These are phyloP conservation scores for Rugalucina vietnamica DNA, from an alignment of 2,888 invertebrate genomes.

Conservation along the genomic window DNA sequence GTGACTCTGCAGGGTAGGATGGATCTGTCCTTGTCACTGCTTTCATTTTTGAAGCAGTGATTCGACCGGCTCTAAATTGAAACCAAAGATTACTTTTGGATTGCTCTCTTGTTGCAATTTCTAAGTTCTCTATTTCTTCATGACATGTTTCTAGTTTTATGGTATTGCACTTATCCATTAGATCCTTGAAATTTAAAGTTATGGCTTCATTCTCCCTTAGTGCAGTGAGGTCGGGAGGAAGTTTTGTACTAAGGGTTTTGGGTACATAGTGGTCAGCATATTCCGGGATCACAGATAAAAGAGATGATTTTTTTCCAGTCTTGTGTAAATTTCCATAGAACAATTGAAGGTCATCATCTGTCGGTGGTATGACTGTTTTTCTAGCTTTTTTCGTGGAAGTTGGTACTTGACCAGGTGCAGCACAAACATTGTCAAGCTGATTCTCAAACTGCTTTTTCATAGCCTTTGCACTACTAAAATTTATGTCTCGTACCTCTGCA, in stretches of 20 bases:
- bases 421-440: neutral
- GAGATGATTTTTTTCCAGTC: neutral
- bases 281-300: constrained; percentile 1
- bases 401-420: neutral
- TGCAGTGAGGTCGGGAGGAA: neutral
- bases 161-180: neutral
- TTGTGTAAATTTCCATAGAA: constrained; percentile 5
- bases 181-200: neutral
- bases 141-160: neutral
- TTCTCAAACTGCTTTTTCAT: constrained; percentile 15
- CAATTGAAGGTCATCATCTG: neutral
- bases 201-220: neutral
- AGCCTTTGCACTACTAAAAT: constrained; percentile 19
- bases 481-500: neutral
- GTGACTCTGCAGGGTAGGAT: constrained; percentile 1
- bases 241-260: neutral
- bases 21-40: neutral
- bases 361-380: neutral
- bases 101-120: constrained; percentile 21
- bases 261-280: constrained; percentile 18
- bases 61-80: constrained; percentile 28
- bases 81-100: constrained; percentile 31
- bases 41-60: constrained; percentile 26
- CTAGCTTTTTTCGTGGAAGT: neutral
- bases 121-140: constrained; percentile 11